Evolutionary conservation across 2,888 invertebrate species (phyloP).

Genomic region (Glyphotaelius pellucidus): DNA sequence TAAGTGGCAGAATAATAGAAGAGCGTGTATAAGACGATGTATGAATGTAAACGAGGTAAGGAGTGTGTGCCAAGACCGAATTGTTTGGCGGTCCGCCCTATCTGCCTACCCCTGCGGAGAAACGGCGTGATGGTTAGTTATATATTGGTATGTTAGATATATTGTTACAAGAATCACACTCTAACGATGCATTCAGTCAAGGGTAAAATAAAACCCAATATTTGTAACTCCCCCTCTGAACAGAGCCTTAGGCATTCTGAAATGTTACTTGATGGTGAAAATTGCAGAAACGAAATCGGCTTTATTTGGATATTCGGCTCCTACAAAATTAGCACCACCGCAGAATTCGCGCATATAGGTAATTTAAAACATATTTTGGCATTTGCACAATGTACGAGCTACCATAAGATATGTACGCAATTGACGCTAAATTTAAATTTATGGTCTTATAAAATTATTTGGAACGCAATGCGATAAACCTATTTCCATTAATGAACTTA

Average conservation of each 20-base stretch:
- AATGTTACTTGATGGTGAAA: neutral
- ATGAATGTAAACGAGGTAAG: too few species aligned
- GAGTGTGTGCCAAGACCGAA: too few species aligned
- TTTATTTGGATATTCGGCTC: neutral
- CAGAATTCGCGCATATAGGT: neutral
- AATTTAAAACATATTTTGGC: neutral
- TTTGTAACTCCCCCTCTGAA: neutral
- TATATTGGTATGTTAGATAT: too few species aligned
- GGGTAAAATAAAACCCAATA: too few species aligned
- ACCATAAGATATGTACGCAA: neutral
- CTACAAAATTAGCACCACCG: neutral
- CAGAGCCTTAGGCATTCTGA: neutral
- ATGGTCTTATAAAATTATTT: neutral
- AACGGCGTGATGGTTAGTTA: too few species aligned
- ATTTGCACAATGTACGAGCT: neutral
- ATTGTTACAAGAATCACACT: neutral
- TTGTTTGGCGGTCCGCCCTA: too few species aligned
- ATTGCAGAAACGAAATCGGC: neutral
- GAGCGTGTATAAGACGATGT: too few species aligned
- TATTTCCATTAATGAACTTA: conserved; percentile 37
- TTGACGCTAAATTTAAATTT: neutral
- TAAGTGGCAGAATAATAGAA: too few species aligned
- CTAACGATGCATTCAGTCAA: too few species aligned
- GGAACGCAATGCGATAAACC: conserved; percentile 15
- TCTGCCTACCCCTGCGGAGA: too few species aligned